Evolutionary conservation across 2,888 invertebrate genomes (phyloP).

Genomic region (Drosophila helvetica): DNA sequence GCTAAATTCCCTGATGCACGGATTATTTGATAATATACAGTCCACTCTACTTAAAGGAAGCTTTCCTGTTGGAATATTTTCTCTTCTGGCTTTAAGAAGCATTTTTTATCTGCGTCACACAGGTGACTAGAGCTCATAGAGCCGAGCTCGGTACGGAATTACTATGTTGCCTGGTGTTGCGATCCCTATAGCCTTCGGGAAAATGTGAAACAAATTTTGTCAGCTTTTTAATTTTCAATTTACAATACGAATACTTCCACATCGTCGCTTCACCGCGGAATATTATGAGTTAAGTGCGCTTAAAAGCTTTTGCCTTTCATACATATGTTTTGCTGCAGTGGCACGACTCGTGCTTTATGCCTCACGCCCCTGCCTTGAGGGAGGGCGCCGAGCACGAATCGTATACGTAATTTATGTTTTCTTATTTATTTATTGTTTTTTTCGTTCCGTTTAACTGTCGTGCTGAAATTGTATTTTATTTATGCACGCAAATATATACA

Average conservation of each 20-base stretch:
- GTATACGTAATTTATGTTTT: constrained; percentile 63
- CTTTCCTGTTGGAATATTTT: not conserved
- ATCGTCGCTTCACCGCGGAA: constrained; percentile 28
- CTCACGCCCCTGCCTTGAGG: constrained; percentile 12
- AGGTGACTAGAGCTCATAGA: not conserved
- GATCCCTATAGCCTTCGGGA: constrained; percentile 13
- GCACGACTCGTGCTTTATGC: constrained; percentile 3
- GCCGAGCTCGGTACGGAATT: constrained; percentile 1
- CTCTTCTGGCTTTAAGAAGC: not conserved
- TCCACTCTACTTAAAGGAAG: not conserved
- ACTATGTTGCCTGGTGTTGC: constrained; percentile 12
- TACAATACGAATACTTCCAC: constrained; percentile 44
- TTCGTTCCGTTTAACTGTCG: constrained; percentile 43
- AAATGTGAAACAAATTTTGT: constrained; percentile 50
- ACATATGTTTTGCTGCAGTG: constrained; percentile 46
- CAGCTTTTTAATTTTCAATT: constrained; percentile 78
- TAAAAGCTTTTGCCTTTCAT: constrained; percentile 74
- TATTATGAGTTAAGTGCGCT: constrained; percentile 79
- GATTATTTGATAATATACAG: too few relatives aligned
- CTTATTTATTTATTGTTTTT: constrained; percentile 62
- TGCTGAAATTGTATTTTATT: constrained; percentile 69
- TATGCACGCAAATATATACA: constrained; percentile 62
- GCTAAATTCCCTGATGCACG: too few relatives aligned
- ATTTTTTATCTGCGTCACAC: not conserved
- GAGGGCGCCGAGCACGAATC: constrained; percentile 31